Percentiles rank a stretch among this genome's conserved stretches.
Conservation (phyloP, 2,888 invertebrate genomes). For the Priocnemis perturbator region DNA sequence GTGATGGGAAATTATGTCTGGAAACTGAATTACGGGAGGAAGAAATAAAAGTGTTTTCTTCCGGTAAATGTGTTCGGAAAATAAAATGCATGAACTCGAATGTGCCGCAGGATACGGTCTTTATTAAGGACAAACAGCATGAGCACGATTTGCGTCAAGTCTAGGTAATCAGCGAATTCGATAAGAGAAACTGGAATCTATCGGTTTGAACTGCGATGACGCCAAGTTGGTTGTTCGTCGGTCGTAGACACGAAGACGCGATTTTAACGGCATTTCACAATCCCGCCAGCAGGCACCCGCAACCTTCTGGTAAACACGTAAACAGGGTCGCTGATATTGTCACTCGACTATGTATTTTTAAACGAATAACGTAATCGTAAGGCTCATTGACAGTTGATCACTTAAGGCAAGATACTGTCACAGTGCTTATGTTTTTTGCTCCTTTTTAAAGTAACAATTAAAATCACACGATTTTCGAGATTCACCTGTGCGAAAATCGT, state of each 20-base stretch:
- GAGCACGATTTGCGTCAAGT: constrained; percentile 36
- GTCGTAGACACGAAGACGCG: constrained; percentile 19
- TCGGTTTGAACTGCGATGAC: constrained; percentile 29
- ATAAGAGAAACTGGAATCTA: constrained; percentile 38
- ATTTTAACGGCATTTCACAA: constrained; percentile 5
- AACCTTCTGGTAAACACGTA: background rate
- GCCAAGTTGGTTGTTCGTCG: constrained; percentile 3
- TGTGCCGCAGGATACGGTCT: too few relatives aligned
- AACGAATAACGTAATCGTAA: too few relatives aligned
- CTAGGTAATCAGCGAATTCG: constrained; percentile 34
- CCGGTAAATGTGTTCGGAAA: background rate
- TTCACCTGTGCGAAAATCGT: too few relatives aligned
- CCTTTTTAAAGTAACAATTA: too few relatives aligned
- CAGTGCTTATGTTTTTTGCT: too few relatives aligned
- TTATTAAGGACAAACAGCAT: too few relatives aligned
- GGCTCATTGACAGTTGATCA: too few relatives aligned
- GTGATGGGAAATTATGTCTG: too few relatives aligned
- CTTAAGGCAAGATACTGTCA: too few relatives aligned
- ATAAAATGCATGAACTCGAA: background rate
- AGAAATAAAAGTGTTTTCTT: too few relatives aligned
- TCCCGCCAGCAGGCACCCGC: background rate
- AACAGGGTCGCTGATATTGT: constrained; percentile 1
- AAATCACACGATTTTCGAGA: too few relatives aligned
- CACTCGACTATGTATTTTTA: background rate
- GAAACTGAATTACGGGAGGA: too few relatives aligned